Conservation (phyloP, 2,888 invertebrate genomes). For the Iphiclides podalirius region DNA sequence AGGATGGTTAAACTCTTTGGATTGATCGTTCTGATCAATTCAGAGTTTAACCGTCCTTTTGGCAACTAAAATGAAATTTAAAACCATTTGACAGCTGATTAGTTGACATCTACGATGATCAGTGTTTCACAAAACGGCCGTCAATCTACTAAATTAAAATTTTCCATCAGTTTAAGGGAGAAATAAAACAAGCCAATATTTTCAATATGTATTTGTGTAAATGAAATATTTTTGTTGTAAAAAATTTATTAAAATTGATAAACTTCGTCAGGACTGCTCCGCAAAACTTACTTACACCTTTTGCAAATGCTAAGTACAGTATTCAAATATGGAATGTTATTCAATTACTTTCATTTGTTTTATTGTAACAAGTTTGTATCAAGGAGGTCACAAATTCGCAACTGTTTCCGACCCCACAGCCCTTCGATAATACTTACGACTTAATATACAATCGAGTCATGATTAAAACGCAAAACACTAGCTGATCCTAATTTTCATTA, state of each 20-base stretch:
- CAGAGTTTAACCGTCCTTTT: too few relatives aligned
- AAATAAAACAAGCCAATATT: conserved; percentile 8
- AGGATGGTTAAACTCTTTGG: too few relatives aligned
- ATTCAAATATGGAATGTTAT: conserved; percentile 38
- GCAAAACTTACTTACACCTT: conserved; percentile 65
- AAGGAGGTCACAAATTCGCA: background rate
- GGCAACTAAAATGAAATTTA: too few relatives aligned
- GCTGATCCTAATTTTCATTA: conserved; percentile 51
- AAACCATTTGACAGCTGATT: too few relatives aligned
- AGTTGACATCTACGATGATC: too few relatives aligned
- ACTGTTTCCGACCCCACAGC: background rate
- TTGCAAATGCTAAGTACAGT: conserved; percentile 65
- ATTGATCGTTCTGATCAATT: too few relatives aligned
- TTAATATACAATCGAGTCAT: conserved; percentile 34
- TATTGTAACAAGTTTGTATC: background rate
- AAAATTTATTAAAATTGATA: conserved; percentile 73
- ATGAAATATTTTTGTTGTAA: conserved; percentile 42
- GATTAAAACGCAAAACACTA: conserved; percentile 48
- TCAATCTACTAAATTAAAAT: too few relatives aligned
- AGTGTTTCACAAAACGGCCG: too few relatives aligned
- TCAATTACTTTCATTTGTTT: conserved; percentile 12
- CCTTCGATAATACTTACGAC: conserved; percentile 7
- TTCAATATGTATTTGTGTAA: conserved; percentile 21
- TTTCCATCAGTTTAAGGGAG: background rate
- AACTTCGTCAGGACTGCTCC: conserved; percentile 40